Evolutionary conservation across 1,140 invertebrate genomes (phyloP), one percentile per base, ranked within the genome.

Genomic region (Diploscapter pachys): DNA sequence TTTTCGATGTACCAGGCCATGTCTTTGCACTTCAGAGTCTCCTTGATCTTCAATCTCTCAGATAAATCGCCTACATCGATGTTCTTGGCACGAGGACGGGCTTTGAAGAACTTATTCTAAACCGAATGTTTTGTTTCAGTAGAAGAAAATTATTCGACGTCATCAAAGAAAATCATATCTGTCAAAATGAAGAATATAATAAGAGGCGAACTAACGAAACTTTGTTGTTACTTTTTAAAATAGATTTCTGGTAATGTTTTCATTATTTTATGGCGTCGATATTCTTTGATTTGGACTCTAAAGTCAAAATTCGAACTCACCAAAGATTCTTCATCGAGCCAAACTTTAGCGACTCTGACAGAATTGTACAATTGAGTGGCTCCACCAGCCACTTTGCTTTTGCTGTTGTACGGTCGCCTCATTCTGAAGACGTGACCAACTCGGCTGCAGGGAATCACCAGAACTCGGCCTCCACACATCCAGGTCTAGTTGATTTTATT

Each of bases 1-100:
- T 93, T 94, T 48, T 94, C 90, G 68, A 98, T 88, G 86, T 96
- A 99, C 75, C 75, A 76, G 53, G 57, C 55, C 75, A 99, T 98
- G 65, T 92, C 91, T 85, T 96, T 95, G 85, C 96, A 99, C 5
- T 92, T 87, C 2, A 98, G 87, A 78, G 89, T 89, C 79, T 93
- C 87, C 56, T 92, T 87, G 6, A 97, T 85, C 55, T 89, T 88
- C 5, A 92, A 81, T 76, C 93, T 89, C n/a, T 91, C 88, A 51
- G 56, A 63, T 8, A 80, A 57, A 69, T 80, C 78, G 11, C 79
- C 79, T 13, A 71, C 74, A 9, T 80, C 79, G 9, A 80, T 72
- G 48, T 65, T 79, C 49, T 11, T 52, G 13, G 75, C 78, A 64
- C 63, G 49, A n/a, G 79, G 78, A 49, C 74, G 67, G 11, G 67